These are phyloP conservation scores for Gasterosteus nipponicus DNA, from an alignment of 2,113 vertebrate genomes.

Conservation along the genomic window DNA sequence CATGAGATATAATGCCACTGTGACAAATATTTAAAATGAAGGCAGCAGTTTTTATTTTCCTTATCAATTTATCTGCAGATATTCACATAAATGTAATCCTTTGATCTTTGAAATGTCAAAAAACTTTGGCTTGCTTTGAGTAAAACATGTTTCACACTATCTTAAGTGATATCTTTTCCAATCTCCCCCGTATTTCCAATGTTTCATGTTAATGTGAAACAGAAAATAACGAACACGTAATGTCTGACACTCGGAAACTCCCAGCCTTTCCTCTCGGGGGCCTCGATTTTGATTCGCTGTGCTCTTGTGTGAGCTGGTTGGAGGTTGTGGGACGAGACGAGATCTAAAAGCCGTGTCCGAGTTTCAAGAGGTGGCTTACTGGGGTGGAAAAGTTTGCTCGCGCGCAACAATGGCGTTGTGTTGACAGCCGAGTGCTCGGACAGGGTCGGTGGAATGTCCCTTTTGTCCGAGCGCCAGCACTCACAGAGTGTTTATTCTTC, in stretches of 20 bases:
- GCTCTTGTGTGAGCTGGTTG: slow-evolving; percentile 10
- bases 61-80: background rate
- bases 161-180: background rate
- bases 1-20: background rate
- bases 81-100: background rate
- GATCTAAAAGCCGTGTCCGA: slow-evolving; percentile 59
- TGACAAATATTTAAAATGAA: background rate
- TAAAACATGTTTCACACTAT: background rate
- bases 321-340: slow-evolving; percentile 37
- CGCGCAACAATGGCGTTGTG: slow-evolving; percentile 70
- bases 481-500: slow-evolving; percentile 43
- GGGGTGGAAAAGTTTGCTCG: slow-evolving; percentile 72
- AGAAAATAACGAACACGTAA: background rate
- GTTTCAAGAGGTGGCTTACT: slow-evolving; percentile 69
- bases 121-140: background rate
- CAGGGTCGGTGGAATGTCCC: slow-evolving; percentile 71
- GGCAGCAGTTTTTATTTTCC: background rate
- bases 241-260: background rate
- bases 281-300: slow-evolving; percentile 47
- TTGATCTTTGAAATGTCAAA: background rate
- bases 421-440: slow-evolving; percentile 72
- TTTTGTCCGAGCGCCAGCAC: slow-evolving; percentile 52
- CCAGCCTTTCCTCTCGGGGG: slow-evolving; percentile 24
- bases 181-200: too few species aligned
- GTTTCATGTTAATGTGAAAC: too few species aligned